These are phyloP conservation scores for Gandaritis pyraliata DNA, from an alignment of 2,888 invertebrate species.

Conservation along the genomic window DNA sequence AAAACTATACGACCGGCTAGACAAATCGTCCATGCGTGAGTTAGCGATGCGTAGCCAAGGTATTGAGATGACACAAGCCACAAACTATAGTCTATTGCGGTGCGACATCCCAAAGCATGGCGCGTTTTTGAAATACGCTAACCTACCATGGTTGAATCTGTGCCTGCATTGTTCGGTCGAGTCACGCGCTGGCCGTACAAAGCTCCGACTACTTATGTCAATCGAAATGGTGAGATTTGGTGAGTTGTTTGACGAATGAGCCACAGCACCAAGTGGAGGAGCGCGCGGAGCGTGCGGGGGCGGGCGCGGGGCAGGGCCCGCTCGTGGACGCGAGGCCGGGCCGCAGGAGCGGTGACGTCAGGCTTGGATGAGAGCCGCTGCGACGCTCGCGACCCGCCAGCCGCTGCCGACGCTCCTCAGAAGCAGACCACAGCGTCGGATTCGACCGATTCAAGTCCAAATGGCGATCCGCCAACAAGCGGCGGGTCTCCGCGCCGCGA, in stretches of 20 bases:
- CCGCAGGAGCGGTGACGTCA: constrained; percentile 85
- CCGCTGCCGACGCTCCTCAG: constrained; percentile 62
- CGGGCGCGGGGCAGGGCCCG: constrained; percentile 43
- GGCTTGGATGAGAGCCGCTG: constrained; percentile 69
- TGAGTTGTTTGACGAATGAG: constrained; percentile 90
- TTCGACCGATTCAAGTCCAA: constrained; percentile 78
- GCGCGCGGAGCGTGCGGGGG: constrained; percentile 78
- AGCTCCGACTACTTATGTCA: constrained; percentile 70
- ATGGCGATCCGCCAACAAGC: constrained; percentile 70
- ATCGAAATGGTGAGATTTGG: constrained; percentile 90
- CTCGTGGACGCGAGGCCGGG: constrained; percentile 44
- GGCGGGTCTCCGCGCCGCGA: constrained; percentile 68
- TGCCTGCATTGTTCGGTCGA: constrained; percentile 1
- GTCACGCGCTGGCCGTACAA: constrained; percentile 22
- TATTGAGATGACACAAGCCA: constrained; percentile 1
- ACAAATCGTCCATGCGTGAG: constrained; percentile 1
- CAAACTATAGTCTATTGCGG: constrained; percentile 1
- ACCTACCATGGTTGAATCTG: neutral
- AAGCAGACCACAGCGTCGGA: constrained; percentile 75
- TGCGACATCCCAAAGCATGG: neutral
- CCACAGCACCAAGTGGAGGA: constrained; percentile 92
- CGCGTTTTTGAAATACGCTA: constrained; percentile 4
- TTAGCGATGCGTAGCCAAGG: neutral
- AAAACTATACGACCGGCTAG: neutral
- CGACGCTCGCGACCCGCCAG: constrained; percentile 61